Evolutionary conservation across 2,888 invertebrate species (phyloP), one percentile per base, ranked within the genome.

Genomic region (Dusona sp.): DNA sequence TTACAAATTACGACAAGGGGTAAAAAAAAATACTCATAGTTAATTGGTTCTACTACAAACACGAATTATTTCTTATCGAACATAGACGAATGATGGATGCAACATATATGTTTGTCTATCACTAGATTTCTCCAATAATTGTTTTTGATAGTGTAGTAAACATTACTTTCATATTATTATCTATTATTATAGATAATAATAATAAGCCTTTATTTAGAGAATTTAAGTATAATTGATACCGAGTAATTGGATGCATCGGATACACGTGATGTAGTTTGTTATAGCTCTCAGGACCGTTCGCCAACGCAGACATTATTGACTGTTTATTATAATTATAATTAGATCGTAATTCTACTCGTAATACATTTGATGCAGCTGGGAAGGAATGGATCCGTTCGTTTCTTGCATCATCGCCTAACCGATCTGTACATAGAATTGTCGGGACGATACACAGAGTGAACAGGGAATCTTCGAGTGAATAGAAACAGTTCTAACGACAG

Each of bases 311-410:
- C 57, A 25, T 19, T 42, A 75, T 75, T 25, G 74, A 74, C 61
- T 25, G 16, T 51, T 29, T 45, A 29, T 38, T 45, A 16, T 25
- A 25, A 54, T 38, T 45, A 65, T 72, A 83, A 51, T 64, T 54
- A 36, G 64, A 73, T 72, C 22, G 73, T 22, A 78, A 38, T 74
- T 61, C 4, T n/a, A 29, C 36, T 45, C 42, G 45, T 22, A 33
- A 45, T 57, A 77, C 77, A 25, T 65, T 67, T 48, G 25, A 72
- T 73, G 45, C 54, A 13, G 77, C 77, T 65, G 25, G 72, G n/a
- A 67, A 73, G 73, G 51, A 25, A 73, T 70, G 36, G 54, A 77
- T 72, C 75, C 61, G 13, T 51, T 61, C 11, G 19, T 65, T 72
- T 9, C 45, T 42, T 38, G 74, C 68, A 82, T 81, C 48, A 29